These are phyloP conservation scores for Fratercula arctica DNA, from an alignment of 2,797 vertebrate genomes.

Conservation along the genomic window DNA sequence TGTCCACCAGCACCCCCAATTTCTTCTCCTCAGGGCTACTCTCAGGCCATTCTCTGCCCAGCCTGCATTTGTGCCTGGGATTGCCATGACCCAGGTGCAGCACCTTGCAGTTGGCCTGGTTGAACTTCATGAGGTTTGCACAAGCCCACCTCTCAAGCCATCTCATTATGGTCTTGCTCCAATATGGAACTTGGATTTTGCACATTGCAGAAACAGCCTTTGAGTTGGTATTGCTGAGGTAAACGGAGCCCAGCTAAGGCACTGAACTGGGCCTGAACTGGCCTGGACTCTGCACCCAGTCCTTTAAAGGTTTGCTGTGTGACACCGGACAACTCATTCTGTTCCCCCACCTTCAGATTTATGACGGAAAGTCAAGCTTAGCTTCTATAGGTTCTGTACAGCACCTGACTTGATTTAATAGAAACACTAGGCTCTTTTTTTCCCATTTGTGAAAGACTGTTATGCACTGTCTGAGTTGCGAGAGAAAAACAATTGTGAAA, in stretches of 20 bases:
- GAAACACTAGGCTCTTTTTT: neutral
- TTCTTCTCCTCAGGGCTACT: no score
- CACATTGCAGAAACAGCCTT: neutral
- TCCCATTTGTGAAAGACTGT: neutral
- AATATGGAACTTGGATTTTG: neutral
- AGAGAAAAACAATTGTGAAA: neutral
- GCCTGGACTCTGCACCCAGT: neutral
- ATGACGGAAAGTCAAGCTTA: neutral
- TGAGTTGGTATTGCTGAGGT: neutral
- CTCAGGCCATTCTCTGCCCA: no score
- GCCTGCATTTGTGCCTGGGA: no score
- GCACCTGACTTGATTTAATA: neutral
- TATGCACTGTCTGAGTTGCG: neutral
- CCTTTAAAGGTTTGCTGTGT: neutral
- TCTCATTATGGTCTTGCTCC: neutral
- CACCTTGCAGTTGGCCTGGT: no score
- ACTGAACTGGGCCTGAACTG: neutral
- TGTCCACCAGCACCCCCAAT: no score
- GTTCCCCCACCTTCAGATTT: neutral
- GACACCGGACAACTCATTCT: fast-evolving
- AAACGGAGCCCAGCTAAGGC: neutral
- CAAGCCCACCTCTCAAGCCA: no score
- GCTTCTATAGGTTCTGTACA: neutral
- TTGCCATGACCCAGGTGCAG: no score
- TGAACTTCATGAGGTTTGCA: no score